These are phyloP conservation scores for Neodiprion pinetum DNA, from an alignment of 1,140 invertebrate genomes.

Conservation along the genomic window DNA sequence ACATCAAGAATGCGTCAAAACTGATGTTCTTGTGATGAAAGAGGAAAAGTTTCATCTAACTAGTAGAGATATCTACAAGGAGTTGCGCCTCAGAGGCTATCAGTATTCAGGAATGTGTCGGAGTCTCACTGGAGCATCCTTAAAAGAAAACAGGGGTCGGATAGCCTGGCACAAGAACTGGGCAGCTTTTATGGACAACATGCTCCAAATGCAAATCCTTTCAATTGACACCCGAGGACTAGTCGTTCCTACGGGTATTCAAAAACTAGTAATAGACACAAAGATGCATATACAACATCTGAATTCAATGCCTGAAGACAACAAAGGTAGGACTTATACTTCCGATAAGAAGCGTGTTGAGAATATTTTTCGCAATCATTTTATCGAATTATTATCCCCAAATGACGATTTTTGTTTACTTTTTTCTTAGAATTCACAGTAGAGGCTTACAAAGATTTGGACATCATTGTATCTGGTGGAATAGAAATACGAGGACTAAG, in stretches of 20 bases:
- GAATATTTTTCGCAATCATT: constrained; percentile 9
- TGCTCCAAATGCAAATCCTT: constrained; percentile 89
- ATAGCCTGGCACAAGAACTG: constrained; percentile 84
- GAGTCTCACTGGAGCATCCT: constrained; percentile 64
- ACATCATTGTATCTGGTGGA: constrained; percentile 53
- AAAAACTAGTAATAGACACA: constrained; percentile 80
- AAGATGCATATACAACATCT: constrained; percentile 66
- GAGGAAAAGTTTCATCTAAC: constrained; percentile 56
- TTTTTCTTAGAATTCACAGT: background rate
- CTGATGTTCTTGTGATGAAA: constrained; percentile 7
- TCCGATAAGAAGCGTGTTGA: background rate
- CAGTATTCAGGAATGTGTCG: constrained; percentile 85
- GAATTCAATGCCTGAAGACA: constrained; percentile 47
- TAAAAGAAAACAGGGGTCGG: constrained; percentile 59
- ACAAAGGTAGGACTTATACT: constrained; percentile 40
- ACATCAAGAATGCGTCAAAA: constrained; percentile 42
- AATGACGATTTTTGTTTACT: background rate
- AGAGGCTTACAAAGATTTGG: constrained; percentile 38
- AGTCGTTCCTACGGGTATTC: constrained; percentile 85
- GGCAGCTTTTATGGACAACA: constrained; percentile 92
- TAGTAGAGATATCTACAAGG: constrained; percentile 89
- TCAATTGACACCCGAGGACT: constrained; percentile 75
- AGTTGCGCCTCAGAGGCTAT: constrained; percentile 88
- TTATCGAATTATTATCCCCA: background rate
- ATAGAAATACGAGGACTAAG: constrained; percentile 69